Percentiles rank a stretch among this genome's conserved stretches.
Evolutionary conservation across 2,797 vertebrate species (phyloP).

Genomic region (Sebastes steindachneri): DNA sequence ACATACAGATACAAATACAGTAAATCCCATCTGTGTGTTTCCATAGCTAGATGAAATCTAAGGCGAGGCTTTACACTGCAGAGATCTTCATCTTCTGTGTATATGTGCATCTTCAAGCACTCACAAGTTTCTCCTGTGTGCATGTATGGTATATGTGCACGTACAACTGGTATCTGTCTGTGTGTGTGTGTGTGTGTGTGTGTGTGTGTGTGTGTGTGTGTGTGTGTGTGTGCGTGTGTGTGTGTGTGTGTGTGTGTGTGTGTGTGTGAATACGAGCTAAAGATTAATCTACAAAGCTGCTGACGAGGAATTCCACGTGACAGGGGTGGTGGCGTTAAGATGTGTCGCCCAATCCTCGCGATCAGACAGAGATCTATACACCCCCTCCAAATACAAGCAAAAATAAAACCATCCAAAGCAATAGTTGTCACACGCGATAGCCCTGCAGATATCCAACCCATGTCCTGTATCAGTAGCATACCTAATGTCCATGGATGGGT

Average conservation of each 20-base stretch:
- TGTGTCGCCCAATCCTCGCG: background rate
- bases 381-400: background rate
- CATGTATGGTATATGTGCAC: background rate
- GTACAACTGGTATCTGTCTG: no score
- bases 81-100: background rate
- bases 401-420: background rate
- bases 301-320: conserved; percentile 4
- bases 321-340: background rate
- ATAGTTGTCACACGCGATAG: conserved; percentile 21
- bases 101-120: background rate
- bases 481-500: conserved; percentile 33
- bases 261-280: background rate
- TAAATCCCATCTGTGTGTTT: background rate
- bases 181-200: no score
- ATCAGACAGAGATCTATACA: background rate
- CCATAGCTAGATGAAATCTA: background rate
- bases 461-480: conserved; percentile 36
- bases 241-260: no score
- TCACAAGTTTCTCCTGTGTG: background rate
- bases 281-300: conserved; percentile 26
- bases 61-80: background rate
- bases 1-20: background rate
- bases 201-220: background rate
- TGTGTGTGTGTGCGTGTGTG: no score
- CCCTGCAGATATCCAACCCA: conserved; percentile 34